Conservation (phyloP, 2,113 vertebrate species). For the Rallus limicola region DNA sequence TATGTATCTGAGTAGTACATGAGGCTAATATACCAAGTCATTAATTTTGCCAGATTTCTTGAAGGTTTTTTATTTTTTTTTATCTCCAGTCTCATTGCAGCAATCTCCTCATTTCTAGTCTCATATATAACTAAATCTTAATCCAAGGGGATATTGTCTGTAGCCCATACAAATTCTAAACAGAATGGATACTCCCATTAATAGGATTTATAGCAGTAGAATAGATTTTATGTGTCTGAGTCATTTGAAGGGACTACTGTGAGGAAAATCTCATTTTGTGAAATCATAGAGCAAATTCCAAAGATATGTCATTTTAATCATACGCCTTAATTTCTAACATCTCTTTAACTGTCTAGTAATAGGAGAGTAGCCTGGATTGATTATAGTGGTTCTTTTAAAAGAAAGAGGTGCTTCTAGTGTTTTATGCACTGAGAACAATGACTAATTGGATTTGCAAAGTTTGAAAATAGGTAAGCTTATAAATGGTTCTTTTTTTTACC, state of each 20-base stretch:
- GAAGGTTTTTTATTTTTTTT: background rate
- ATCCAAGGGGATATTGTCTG: background rate
- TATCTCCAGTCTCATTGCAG: background rate
- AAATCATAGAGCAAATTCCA: background rate
- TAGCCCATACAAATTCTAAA: slow-evolving; percentile 8
- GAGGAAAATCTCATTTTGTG: slow-evolving; percentile 34
- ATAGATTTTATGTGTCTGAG: background rate
- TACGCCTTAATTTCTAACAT: background rate
- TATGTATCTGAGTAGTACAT: background rate
- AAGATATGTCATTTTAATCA: background rate
- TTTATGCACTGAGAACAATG: background rate
- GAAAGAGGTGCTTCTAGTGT: background rate
- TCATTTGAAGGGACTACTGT: background rate
- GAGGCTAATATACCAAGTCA: background rate
- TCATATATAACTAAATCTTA: background rate
- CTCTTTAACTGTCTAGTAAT: background rate
- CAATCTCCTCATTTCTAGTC: slow-evolving; percentile 41
- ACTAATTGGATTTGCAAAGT: background rate
- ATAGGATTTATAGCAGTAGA: background rate
- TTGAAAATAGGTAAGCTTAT: background rate
- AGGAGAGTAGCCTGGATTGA: slow-evolving; percentile 30
- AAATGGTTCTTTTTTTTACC: background rate
- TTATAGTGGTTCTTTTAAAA: background rate
- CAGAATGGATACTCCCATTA: background rate
- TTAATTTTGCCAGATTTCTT: background rate